These are phyloP conservation scores for Triplophysa dalaica DNA, from an alignment of 2,113 vertebrate species.

Conservation along the genomic window DNA sequence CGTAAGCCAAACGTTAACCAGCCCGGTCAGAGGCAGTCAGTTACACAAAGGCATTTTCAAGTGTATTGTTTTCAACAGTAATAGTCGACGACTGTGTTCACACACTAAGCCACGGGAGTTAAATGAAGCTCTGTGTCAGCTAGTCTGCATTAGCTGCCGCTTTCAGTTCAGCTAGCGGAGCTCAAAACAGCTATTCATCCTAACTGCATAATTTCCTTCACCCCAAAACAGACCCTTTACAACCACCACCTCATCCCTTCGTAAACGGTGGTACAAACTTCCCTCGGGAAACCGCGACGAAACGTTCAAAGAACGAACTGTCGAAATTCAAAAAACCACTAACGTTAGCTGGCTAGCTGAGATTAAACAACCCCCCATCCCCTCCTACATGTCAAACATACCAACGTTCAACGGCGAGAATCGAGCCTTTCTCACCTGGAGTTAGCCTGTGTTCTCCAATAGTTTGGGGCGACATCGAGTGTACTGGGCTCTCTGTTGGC, in stretches of 20 bases:
- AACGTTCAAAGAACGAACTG: not conserved
- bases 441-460: conserved; percentile 78
- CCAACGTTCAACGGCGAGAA: not conserved
- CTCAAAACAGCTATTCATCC: conserved; percentile 36
- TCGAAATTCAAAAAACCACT: conserved; percentile 13
- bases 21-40: not conserved
- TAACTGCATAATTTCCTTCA: conserved; percentile 12
- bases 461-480: conserved; percentile 70
- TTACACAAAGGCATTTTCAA: conserved; percentile 5
- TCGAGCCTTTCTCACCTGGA: conserved; percentile 68
- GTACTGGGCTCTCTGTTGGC: conserved; percentile 72
- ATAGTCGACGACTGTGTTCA: conserved; percentile 11
- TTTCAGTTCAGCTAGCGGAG: conserved; percentile 32
- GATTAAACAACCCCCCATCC: conserved; percentile 63
- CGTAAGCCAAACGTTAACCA: not conserved
- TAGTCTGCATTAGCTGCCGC: conserved; percentile 29
- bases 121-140: conserved; percentile 38
- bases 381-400: conserved; percentile 64
- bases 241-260: not conserved
- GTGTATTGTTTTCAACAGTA: conserved; percentile 9
- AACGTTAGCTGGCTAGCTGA: conserved; percentile 25
- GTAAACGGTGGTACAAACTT: not conserved
- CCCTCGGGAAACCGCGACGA: not conserved
- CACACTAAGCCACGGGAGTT: conserved; percentile 30
- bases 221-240: not conserved